phyloP scores from a whole-genome alignment of 2,888 invertebrate genomes.

The Melitaea athalia region DNA sequence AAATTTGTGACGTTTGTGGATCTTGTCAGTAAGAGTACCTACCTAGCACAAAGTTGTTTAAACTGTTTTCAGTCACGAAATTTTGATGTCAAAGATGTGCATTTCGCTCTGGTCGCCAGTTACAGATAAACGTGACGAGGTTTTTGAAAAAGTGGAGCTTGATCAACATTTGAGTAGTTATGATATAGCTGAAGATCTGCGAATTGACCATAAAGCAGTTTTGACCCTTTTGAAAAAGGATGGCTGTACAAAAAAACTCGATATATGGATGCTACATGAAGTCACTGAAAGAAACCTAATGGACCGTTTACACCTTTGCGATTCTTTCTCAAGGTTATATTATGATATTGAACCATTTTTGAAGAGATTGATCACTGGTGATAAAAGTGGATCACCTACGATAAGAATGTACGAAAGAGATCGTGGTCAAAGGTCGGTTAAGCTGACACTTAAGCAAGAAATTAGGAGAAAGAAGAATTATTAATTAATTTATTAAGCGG shows the following conservation, averaged over 20 bases:
- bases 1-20: too few species aligned
- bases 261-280: background rate
- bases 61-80: background rate
- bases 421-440: too few species aligned
- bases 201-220: conserved; percentile 31
- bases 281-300: background rate
- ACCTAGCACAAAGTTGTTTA: too few species aligned
- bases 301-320: background rate
- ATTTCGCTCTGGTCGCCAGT: background rate
- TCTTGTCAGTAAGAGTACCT: too few species aligned
- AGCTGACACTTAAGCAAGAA: too few species aligned
- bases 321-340: background rate
- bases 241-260: conserved; percentile 10
- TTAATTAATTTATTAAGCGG: too few species aligned
- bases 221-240: conserved; percentile 25
- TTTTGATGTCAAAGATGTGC: background rate
- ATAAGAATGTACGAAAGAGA: too few species aligned
- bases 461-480: too few species aligned
- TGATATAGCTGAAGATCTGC: conserved; percentile 28
- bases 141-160: conserved; percentile 32
- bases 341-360: too few species aligned
- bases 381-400: too few species aligned
- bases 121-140: conserved; percentile 17
- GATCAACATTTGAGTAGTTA: conserved; percentile 32
- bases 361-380: too few species aligned